Percentiles rank a stretch among this genome's conserved stretches.
phyloP scores from a whole-genome alignment of 2,888 invertebrate species.

The Gasteruption jaculator region DNA sequence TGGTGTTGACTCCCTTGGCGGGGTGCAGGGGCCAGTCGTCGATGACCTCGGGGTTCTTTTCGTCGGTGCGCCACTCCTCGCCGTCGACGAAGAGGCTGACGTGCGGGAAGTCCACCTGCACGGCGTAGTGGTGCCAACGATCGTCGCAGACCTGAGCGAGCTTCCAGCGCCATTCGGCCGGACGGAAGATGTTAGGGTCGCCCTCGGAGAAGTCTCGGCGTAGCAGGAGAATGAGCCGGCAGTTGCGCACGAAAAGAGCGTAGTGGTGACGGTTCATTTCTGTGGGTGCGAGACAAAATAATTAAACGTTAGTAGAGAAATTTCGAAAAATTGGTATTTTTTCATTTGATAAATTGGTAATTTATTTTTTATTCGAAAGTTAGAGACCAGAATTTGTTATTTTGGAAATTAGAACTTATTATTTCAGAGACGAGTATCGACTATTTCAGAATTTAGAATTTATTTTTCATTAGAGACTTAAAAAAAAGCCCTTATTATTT shows the following conservation, averaged over 20 bases:
- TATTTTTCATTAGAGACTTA: too few relatives aligned
- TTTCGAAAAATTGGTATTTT: background rate
- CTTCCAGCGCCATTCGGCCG: constrained; percentile 99
- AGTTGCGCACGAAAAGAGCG: constrained; percentile 94
- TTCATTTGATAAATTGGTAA: too few relatives aligned
- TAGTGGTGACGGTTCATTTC: constrained; percentile 99
- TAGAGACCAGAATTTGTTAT: too few relatives aligned
- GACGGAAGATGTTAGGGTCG: constrained; percentile 89
- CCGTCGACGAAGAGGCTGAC: constrained; percentile 89
- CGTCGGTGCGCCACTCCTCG: constrained; percentile 59
- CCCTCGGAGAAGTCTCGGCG: constrained; percentile 88
- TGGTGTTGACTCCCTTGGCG: constrained; percentile 89
- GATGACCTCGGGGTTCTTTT: constrained; percentile 92
- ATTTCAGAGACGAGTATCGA: too few relatives aligned
- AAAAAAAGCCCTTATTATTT: too few relatives aligned
- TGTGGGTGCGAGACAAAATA: constrained; percentile 47
- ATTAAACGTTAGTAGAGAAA: background rate
- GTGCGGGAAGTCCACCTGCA: constrained; percentile 89
- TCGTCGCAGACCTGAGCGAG: constrained; percentile 94
- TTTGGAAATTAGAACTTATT: too few relatives aligned
- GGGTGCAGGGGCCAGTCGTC: constrained; percentile 99
- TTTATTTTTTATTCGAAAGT: too few relatives aligned
- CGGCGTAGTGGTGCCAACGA: constrained; percentile 97
- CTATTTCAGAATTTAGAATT: too few relatives aligned
- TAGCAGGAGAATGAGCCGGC: constrained; percentile 88